Percentiles rank a stretch among this genome's conserved stretches.
Evolutionary conservation across 2,797 vertebrate species (phyloP).

Genomic region (Onychomys torridus): DNA sequence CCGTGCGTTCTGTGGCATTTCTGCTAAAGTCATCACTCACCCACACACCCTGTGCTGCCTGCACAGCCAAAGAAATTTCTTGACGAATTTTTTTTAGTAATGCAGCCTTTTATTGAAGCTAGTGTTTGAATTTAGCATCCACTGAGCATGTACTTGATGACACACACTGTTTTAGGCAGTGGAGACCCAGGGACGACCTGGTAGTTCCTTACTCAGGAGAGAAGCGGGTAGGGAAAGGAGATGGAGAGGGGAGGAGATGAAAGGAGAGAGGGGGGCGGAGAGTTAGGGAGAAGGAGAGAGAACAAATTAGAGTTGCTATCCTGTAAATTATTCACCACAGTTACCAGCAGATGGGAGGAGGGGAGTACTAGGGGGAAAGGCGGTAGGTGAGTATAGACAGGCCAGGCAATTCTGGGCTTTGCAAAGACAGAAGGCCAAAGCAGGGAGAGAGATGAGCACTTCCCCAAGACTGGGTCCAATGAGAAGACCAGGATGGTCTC

Average conservation of each 20-base stretch:
- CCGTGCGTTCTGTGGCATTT: slow-evolving; percentile 55
- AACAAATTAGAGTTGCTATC: neutral
- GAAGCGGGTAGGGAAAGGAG: neutral
- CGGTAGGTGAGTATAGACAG: neutral
- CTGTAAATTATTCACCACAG: slow-evolving; percentile 24
- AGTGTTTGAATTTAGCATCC: slow-evolving; percentile 20
- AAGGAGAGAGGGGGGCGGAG: neutral
- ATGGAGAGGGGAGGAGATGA: neutral
- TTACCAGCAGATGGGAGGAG: neutral
- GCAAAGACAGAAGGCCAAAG: neutral
- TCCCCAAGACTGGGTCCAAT: neutral
- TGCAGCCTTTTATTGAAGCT: slow-evolving; percentile 23
- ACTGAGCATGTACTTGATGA: neutral
- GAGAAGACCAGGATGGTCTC: neutral
- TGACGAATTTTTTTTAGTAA: neutral
- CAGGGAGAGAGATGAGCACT: neutral
- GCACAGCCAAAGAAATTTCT: slow-evolving; percentile 57
- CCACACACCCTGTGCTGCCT: slow-evolving; percentile 58
- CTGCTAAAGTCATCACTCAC: slow-evolving; percentile 74
- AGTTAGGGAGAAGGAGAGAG: neutral
- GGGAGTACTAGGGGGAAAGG: too few species aligned
- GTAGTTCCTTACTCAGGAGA: neutral
- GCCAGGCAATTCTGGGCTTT: neutral
- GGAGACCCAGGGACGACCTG: neutral
- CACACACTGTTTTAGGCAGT: neutral